Conservation (phyloP, 2,888 invertebrate genomes). For the Acronicta aceris region DNA sequence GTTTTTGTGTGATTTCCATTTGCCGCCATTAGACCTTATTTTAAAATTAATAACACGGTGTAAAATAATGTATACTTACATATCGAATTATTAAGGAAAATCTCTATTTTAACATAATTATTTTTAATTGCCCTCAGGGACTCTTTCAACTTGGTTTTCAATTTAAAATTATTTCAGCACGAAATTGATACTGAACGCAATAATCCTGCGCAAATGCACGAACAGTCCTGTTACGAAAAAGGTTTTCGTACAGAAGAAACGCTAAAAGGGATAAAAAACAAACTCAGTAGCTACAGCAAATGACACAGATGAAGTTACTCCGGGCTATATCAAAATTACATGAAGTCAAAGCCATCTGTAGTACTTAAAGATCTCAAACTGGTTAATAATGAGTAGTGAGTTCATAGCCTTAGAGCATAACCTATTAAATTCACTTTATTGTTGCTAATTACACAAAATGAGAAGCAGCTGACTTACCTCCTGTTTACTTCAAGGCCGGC, state of each 20-base stretch:
- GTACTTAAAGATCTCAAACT: slow-evolving; percentile 17
- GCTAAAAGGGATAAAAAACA: slow-evolving; percentile 32
- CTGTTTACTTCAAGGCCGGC: slow-evolving; percentile 13
- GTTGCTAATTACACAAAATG: neutral
- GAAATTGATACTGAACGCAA: no score
- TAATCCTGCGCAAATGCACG: neutral
- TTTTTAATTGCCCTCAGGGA: no score
- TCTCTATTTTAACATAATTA: no score
- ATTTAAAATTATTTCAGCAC: no score
- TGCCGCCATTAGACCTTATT: no score
- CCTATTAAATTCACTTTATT: slow-evolving; percentile 13
- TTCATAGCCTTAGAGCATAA: slow-evolving; percentile 24
- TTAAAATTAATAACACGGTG: no score
- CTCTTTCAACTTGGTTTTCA: no score
- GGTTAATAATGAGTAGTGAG: slow-evolving; percentile 19
- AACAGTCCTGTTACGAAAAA: no score
- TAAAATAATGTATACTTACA: no score
- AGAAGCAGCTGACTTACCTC: slow-evolving; percentile 25
- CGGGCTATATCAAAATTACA: slow-evolving; percentile 34
- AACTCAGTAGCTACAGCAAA: neutral
- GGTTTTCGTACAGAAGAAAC: slow-evolving; percentile 13
- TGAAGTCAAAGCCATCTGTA: slow-evolving; percentile 23
- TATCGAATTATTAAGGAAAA: no score
- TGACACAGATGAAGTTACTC: slow-evolving; percentile 7
- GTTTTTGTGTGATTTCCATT: no score